Percentiles rank a stretch among this genome's conserved stretches.
These are phyloP conservation scores for Dioctria linearis DNA, from an alignment of 2,888 invertebrate species.

Conservation along the genomic window DNA sequence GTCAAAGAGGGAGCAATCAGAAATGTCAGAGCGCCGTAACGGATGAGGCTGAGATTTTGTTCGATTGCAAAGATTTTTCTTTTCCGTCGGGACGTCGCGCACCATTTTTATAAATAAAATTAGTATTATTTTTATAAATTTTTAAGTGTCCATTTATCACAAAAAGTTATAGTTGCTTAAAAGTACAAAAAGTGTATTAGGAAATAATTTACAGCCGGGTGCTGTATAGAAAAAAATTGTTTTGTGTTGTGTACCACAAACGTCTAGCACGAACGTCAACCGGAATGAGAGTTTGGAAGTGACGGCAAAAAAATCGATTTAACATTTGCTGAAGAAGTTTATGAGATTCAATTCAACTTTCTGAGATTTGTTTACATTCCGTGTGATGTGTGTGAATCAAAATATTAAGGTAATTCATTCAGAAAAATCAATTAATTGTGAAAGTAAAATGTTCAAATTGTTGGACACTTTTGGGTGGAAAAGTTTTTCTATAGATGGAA, in stretches of 20 bases:
- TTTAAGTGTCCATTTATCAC: background rate
- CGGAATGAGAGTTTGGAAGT: constrained; percentile 8
- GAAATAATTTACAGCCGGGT: background rate
- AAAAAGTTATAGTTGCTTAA: no score
- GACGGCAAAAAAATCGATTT: constrained; percentile 32
- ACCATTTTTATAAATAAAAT: constrained; percentile 3
- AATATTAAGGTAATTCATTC: constrained; percentile 8
- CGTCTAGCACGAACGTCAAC: constrained; percentile 8
- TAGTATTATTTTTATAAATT: background rate
- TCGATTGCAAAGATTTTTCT: background rate
- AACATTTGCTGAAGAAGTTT: background rate
- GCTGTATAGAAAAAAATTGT: background rate
- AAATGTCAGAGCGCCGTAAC: constrained; percentile 29
- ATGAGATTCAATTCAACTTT: background rate
- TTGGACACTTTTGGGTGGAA: no score
- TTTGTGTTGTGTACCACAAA: background rate
- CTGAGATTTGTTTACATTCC: constrained; percentile 16
- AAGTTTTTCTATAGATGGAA: no score
- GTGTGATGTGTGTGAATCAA: background rate
- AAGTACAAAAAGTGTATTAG: no score
- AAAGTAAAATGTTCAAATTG: background rate
- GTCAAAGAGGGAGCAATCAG: background rate
- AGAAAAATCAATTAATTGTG: background rate
- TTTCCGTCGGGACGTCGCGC: background rate
- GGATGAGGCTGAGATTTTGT: constrained; percentile 26